Base-by-base conservation (phyloP, 2,888 invertebrate genomes). In the Sylvicola cinctus region DNA sequence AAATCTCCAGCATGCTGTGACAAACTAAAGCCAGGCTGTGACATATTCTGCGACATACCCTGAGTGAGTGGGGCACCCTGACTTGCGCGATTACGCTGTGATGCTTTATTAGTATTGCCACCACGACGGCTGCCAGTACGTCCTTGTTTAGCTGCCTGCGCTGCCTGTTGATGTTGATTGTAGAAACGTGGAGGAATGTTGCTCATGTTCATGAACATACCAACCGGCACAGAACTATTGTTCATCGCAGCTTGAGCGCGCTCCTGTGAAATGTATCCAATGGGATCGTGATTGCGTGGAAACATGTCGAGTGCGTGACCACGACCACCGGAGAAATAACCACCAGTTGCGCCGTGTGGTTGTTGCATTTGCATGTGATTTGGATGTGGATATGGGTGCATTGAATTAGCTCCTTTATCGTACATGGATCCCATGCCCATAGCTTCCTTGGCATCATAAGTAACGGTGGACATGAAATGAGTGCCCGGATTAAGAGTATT, bases 401-500 rank as follows among this genome's bases (percentile, higher is more conserved):
- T 38, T 4, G 33, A 4, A 33, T 34, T 6, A 16, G 16, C 3
- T 34, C 32, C 50, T 37, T 88, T 70, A 56, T 90, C 90, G 58
- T 93, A 93, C 23, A 88, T 74, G 12, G 88, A 87, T 16, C 91
- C 91, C 1, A 91, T 90, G 35, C 90, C 81, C 58, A 93, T 68
- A 4, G 88, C 90, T 57, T 95, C 93, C 43, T 93, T 70, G 12
- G 95, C 95, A 60, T 93, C 91, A 57, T 88, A 95, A 75, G 91
- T 90, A 17, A 88, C 83, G 16, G 85, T 90, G 36, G 84, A 85
- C 95, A 96, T 95, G 54, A 95, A 96, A 51, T 95, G 90, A 1
- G 90, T 83, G 1, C 91, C 91, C 2, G 95, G 95, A 58, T 95
- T 96, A 37, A 84, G 72, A 0, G 84, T 74, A 55, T 96, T 95